Evolutionary conservation across 2,113 vertebrate species (phyloP).

Genomic region (Arenaria interpres): DNA sequence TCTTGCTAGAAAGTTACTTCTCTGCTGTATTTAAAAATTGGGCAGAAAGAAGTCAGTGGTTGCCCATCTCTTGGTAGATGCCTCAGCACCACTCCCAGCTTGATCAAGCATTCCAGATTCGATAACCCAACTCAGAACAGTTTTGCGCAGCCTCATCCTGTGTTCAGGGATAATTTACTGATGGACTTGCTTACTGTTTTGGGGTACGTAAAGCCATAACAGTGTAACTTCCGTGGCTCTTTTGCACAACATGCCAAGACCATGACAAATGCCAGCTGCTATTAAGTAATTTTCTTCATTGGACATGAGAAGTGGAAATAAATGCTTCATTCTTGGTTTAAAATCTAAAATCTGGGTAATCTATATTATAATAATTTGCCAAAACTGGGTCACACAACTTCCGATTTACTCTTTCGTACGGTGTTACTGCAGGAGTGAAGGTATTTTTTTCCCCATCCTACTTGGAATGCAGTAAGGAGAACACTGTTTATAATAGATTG

Average conservation of each 20-base stretch:
- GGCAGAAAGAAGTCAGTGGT: background rate
- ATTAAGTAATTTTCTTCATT: background rate
- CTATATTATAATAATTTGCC: background rate
- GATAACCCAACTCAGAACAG: background rate
- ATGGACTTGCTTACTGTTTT: background rate
- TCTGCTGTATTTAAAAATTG: background rate
- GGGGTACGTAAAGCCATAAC: background rate
- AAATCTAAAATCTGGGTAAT: background rate
- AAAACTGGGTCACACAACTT: background rate
- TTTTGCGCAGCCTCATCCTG: background rate
- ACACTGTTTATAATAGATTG: background rate
- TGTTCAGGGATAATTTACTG: background rate
- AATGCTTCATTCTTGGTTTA: background rate
- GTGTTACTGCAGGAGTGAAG: background rate
- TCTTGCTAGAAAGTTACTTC: background rate
- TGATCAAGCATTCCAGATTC: background rate
- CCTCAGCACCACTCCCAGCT: background rate
- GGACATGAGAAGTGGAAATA: background rate
- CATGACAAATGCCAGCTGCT: background rate
- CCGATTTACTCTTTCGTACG: background rate
- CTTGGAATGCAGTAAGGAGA: background rate
- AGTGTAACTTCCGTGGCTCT: background rate
- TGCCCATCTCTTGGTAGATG: background rate
- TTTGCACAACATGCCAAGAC: background rate
- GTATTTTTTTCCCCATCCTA: background rate